A percentile compares a stretch with the other conserved stretches of the same genome.
phyloP scores from a whole-genome alignment of 2,113 vertebrate genomes.

The Puma concolor region DNA sequence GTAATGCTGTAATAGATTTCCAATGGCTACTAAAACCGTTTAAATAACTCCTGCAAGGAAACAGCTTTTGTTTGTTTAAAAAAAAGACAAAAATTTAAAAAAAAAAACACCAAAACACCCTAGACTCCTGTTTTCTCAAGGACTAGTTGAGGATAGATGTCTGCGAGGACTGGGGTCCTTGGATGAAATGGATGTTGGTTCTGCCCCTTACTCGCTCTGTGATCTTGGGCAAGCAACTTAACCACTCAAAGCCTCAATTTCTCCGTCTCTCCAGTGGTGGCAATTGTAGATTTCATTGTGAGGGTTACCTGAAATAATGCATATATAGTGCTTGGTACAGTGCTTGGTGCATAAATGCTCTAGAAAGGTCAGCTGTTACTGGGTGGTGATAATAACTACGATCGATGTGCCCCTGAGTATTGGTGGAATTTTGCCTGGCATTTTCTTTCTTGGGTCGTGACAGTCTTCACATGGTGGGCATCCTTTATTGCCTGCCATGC shows the following conservation, averaged over 20 bases:
- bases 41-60: not conserved
- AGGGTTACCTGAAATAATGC: not conserved
- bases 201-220: not conserved
- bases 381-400: not conserved
- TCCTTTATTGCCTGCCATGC: not conserved
- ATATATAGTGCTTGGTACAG: not conserved
- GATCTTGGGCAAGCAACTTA: not conserved
- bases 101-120: not conserved
- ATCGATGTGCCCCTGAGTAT: not conserved
- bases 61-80: slow-evolving; percentile 15
- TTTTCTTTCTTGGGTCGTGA: not conserved
- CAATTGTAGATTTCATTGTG: not conserved
- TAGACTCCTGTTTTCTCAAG: not conserved
- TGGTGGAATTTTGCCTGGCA: not conserved
- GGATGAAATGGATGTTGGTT: not conserved
- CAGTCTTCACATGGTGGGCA: not conserved
- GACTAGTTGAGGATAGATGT: not conserved
- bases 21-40: not conserved
- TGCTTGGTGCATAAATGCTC: not conserved
- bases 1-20: slow-evolving; percentile 21
- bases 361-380: not conserved
- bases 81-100: not conserved
- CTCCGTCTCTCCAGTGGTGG: not conserved
- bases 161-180: not conserved
- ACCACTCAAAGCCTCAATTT: not conserved